These are phyloP conservation scores for Trichogramma pretiosum DNA, from an alignment of 1,140 invertebrate genomes.

Conservation along the genomic window DNA sequence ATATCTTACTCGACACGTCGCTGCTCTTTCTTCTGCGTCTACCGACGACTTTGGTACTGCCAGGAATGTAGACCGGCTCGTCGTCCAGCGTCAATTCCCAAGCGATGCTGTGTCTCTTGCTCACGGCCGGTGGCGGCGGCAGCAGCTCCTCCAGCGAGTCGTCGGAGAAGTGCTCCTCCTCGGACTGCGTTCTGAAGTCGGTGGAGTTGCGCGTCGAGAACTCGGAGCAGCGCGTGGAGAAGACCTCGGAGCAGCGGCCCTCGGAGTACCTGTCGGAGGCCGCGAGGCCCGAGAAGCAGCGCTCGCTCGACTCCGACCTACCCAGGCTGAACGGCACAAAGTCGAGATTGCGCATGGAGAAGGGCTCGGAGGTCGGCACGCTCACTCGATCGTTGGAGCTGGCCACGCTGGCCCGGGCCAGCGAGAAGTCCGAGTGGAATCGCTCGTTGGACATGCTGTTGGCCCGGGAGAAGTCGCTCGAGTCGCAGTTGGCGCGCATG, in stretches of 20 bases:
- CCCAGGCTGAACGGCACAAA: constrained; percentile 36
- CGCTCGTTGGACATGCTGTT: constrained; percentile 42
- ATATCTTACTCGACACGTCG: constrained; percentile 45
- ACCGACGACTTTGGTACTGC: constrained; percentile 62
- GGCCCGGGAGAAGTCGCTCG: constrained; percentile 40
- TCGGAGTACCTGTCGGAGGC: constrained; percentile 36
- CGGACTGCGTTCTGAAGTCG: constrained; percentile 44
- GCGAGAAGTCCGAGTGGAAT: constrained; percentile 43
- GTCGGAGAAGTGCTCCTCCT: constrained; percentile 71
- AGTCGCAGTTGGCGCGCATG: constrained; percentile 41
- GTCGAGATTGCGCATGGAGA: constrained; percentile 39
- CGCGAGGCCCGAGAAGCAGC: constrained; percentile 34
- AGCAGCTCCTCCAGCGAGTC: constrained; percentile 68
- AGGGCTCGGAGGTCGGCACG: constrained; percentile 38
- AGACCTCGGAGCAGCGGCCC: constrained; percentile 36
- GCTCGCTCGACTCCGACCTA: constrained; percentile 35
- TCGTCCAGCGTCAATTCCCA: constrained; percentile 72
- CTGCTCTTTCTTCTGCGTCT: constrained; percentile 46
- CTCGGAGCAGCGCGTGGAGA: constrained; percentile 40
- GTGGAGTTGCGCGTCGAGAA: constrained; percentile 41
- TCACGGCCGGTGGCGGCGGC: constrained; percentile 51
- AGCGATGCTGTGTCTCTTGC: constrained; percentile 68
- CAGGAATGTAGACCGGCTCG: constrained; percentile 59
- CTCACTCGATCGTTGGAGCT: constrained; percentile 41
- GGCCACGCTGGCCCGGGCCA: constrained; percentile 41